Evolutionary conservation across 2,797 vertebrate genomes (phyloP).

Genomic region (Poeciliopsis presidionis): DNA sequence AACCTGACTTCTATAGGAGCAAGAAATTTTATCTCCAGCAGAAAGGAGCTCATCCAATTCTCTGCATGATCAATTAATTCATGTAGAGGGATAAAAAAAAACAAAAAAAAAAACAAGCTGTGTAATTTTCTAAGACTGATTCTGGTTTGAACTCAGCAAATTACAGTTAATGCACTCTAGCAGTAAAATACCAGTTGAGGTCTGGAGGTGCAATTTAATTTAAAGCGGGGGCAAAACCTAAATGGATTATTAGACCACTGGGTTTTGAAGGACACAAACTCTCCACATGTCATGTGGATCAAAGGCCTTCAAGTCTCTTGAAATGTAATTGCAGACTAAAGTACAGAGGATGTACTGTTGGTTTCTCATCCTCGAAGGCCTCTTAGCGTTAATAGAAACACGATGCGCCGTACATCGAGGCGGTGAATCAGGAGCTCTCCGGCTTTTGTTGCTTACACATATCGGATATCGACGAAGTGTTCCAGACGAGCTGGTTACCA

Average conservation of each 20-base stretch:
- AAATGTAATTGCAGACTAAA: constrained; percentile 58
- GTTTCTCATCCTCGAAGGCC: constrained; percentile 49
- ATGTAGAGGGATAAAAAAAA: constrained; percentile 7
- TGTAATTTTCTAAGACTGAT: constrained; percentile 53
- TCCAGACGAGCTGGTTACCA: constrained; percentile 61
- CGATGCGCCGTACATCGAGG: constrained; percentile 37
- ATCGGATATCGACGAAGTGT: constrained; percentile 53
- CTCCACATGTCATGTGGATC: constrained; percentile 61
- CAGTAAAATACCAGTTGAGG: constrained; percentile 41
- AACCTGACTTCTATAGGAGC: constrained; percentile 36
- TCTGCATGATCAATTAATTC: constrained; percentile 34
- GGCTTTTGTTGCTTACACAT: constrained; percentile 61
- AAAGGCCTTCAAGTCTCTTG: constrained; percentile 52
- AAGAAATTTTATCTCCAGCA: constrained; percentile 22
- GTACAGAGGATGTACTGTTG: constrained; percentile 50
- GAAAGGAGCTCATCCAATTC: constrained; percentile 23
- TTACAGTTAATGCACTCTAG: constrained; percentile 63
- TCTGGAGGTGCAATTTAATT: constrained; percentile 69
- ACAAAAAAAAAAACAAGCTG: constrained; percentile 41
- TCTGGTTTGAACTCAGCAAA: constrained; percentile 55
- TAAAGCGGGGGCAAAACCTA: constrained; percentile 53
- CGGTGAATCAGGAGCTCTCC: constrained; percentile 41
- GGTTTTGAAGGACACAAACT: constrained; percentile 59
- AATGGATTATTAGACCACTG: constrained; percentile 69
- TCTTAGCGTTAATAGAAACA: constrained; percentile 63